Evolutionary conservation across 2,113 vertebrate genomes (phyloP).

Genomic region (Cyprinodon variegatus): DNA sequence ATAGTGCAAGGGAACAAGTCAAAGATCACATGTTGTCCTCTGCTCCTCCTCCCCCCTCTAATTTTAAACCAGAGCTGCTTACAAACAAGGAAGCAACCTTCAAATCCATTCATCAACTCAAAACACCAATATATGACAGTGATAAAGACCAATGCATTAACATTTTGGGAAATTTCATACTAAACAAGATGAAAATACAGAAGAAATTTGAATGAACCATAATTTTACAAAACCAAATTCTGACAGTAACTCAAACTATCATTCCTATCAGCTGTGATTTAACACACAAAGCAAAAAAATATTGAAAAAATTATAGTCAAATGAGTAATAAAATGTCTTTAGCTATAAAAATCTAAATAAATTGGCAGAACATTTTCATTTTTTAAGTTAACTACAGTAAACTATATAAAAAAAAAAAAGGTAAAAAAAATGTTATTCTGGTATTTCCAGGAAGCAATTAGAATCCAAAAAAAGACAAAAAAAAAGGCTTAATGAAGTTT

Average conservation of each 20-base stretch:
- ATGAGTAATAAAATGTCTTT: slow-evolving; percentile 14
- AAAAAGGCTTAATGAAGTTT: neutral
- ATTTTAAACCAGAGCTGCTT: slow-evolving; percentile 77
- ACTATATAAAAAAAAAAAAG: too few species aligned
- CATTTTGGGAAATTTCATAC: slow-evolving; percentile 39
- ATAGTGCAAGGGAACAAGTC: slow-evolving; percentile 89
- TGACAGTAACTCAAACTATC: slow-evolving; percentile 16
- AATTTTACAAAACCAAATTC: slow-evolving; percentile 24
- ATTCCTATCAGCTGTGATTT: slow-evolving; percentile 20
- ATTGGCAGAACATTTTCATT: slow-evolving; percentile 74
- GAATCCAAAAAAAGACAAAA: neutral
- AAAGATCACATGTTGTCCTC: slow-evolving; percentile 85
- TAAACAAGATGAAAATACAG: slow-evolving; percentile 51
- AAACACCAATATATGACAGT: slow-evolving; percentile 57
- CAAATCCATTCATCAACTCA: slow-evolving; percentile 84
- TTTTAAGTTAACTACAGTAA: slow-evolving; percentile 19
- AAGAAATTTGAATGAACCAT: slow-evolving; percentile 38
- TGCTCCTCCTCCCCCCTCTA: slow-evolving; percentile 76
- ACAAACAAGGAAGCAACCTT: slow-evolving; percentile 81
- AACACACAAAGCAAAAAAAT: slow-evolving; percentile 20
- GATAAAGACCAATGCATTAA: slow-evolving; percentile 47
- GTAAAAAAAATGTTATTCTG: neutral
- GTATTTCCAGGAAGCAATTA: neutral
- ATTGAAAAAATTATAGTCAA: slow-evolving; percentile 19
- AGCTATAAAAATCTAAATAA: slow-evolving; percentile 1